Base-by-base conservation (phyloP, 2,888 invertebrate species). In the Gymnosoma rotundatum region DNA sequence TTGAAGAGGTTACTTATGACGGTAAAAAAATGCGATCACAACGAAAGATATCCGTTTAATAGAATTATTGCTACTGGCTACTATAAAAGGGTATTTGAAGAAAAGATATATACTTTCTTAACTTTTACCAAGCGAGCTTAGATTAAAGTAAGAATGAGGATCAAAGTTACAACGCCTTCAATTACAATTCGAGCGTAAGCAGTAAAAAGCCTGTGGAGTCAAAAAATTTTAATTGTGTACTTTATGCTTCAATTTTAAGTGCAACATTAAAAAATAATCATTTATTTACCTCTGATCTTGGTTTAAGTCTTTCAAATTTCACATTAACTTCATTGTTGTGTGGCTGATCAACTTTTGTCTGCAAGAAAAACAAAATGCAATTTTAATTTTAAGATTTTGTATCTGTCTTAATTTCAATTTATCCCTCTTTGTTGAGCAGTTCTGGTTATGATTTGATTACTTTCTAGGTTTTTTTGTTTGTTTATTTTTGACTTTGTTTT, bases 331-430 rank as follows among this genome's bases (percentile, higher is more conserved):
- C 54, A 74, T 74, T 56, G 69, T 74, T 66, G 50, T 64, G 5
- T 3, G 20, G 64, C 54, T 69, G 20, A 78, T 56, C 72, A 69
- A 2, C 52, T 20, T 58, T 36, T 54, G 64, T 10, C 48, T 56
- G 21, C 42, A 64, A 42, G 45, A n/a, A 21, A 32, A 50, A 61
- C 14, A 48, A 75, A 63, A 69, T 75, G 56, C 50, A 63, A 63
- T 63, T 80, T 79, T 25, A 7, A 60, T 70, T 80, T 79, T 25
- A 7, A 60, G 38, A 74, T 80, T 79, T 66, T 70, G 56, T 74
- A 80, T 69, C 25, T 80, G 63, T 80, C 69, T 80, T 69, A 67
- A 69, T 74, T 74, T 79, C n/a, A 38, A 32, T 52, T 21, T n/a
- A 5, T 20, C 6, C 45, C 14, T 50, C 9, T 18, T 10, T 10